phyloP scores from a whole-genome alignment of 2,113 vertebrate species.

The Micronycteris hirsuta region DNA sequence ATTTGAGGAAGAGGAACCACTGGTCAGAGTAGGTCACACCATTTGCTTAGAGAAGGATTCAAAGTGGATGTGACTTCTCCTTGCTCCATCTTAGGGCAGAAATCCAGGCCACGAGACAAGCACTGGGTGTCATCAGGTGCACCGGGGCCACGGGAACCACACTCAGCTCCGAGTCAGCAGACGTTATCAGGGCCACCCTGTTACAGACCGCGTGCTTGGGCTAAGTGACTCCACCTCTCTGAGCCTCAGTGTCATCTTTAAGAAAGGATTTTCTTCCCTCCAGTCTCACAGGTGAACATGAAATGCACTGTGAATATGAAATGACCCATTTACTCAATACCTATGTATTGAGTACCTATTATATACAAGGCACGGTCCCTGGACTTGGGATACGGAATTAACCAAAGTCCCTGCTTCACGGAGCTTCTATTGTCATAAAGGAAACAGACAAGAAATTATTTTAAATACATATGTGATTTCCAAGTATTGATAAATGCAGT shows the following conservation, averaged over 20 bases:
- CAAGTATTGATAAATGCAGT: not conserved
- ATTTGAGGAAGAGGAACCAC: not conserved
- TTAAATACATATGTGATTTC: not conserved
- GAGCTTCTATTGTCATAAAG: not conserved
- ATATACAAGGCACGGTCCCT: not conserved
- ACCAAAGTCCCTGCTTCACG: not conserved
- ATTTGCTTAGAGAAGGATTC: not conserved
- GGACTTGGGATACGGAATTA: not conserved
- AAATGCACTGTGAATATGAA: not conserved
- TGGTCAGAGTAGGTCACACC: not conserved
- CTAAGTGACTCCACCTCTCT: not conserved
- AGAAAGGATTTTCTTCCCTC: not conserved
- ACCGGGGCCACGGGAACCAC: not conserved
- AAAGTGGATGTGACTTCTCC: not conserved
- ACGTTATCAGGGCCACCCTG: not conserved
- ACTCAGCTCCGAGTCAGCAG: accelerated
- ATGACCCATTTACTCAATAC: not conserved
- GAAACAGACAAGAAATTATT: not conserved
- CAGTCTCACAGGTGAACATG: not conserved
- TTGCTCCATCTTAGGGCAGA: not conserved
- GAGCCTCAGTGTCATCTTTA: not conserved
- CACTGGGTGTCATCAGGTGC: accelerated
- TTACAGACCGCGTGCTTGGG: not conserved
- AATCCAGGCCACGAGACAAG: not conserved
- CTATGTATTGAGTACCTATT: not conserved